phyloP scores from a whole-genome alignment of 2,797 vertebrate species.

The Hippoglossus hippoglossus region DNA sequence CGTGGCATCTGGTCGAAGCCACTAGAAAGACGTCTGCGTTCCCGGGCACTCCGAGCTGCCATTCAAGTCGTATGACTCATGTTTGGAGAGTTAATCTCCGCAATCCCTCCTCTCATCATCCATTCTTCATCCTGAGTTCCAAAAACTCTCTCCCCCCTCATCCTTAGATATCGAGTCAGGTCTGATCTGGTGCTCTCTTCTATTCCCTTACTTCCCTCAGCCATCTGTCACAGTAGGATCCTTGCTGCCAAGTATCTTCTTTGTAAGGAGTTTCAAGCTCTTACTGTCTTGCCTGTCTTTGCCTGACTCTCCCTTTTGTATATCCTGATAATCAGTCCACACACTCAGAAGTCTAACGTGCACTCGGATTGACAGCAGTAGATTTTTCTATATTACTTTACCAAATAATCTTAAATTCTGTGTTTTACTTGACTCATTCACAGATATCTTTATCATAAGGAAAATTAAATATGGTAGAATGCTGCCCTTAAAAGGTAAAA shows the following conservation, averaged over 20 bases:
- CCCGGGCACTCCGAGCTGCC: conserved; percentile 50
- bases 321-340: conserved; percentile 10
- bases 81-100: conserved; percentile 59
- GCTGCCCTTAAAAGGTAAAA: no score
- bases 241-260: conserved; percentile 71
- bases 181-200: conserved; percentile 68
- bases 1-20: conserved; percentile 47
- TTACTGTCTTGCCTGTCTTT: conserved; percentile 57
- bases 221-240: conserved; percentile 80
- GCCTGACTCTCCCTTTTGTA: conserved; percentile 44
- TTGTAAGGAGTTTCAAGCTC: conserved; percentile 72
- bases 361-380: background rate
- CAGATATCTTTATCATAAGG: no score
- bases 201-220: conserved; percentile 76
- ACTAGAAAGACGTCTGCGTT: conserved; percentile 35
- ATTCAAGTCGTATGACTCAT: conserved; percentile 66
- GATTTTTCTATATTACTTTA: background rate
- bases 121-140: conserved; percentile 63
- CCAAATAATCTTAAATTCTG: no score
- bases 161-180: conserved; percentile 70
- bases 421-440: no score
- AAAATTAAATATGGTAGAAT: no score
- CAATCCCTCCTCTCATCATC: conserved; percentile 51
- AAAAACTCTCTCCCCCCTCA: conserved; percentile 57
- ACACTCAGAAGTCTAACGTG: background rate